Evolutionary conservation across 2,888 invertebrate species (phyloP).

Genomic region (Scaptomyza reducta): DNA sequence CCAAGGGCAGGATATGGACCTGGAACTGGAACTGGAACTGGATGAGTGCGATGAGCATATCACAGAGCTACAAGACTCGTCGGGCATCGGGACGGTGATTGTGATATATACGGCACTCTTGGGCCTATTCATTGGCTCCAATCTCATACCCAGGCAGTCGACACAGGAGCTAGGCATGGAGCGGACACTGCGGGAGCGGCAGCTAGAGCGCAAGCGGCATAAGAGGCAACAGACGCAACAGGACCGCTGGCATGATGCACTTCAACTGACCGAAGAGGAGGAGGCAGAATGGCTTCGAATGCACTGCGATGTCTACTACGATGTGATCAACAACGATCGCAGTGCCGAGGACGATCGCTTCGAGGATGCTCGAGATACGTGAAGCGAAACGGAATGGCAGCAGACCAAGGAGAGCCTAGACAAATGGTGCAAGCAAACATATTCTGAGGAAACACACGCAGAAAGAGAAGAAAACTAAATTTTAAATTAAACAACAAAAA

Average conservation of each 20-base stretch:
- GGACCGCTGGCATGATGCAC: slow-evolving; percentile 29
- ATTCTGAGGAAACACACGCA: neutral
- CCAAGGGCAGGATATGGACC: slow-evolving; percentile 6
- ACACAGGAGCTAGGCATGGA: neutral
- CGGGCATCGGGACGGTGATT: slow-evolving; percentile 37
- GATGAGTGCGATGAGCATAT: neutral
- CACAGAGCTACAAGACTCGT: slow-evolving; percentile 34
- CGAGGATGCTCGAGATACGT: slow-evolving; percentile 10
- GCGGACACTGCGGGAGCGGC: neutral
- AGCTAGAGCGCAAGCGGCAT: slow-evolving; percentile 10
- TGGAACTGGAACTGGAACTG: neutral
- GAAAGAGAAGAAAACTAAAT: neutral
- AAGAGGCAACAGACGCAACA: neutral
- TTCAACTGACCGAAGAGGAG: slow-evolving; percentile 13
- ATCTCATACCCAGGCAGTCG: slow-evolving; percentile 12
- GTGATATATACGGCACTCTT: slow-evolving; percentile 31
- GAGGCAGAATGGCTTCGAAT: neutral
- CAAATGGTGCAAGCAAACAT: neutral
- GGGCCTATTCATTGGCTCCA: slow-evolving; percentile 20
- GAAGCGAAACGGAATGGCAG: neutral
- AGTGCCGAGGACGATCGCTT: slow-evolving; percentile 18
- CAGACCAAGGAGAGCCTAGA: too few relatives aligned
- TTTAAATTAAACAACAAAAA: neutral
- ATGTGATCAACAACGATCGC: slow-evolving; percentile 4
- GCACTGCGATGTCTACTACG: neutral